Evolutionary conservation across 2,797 vertebrate species (phyloP), one percentile per base, ranked within the genome.

Genomic region (Telmatherina bonti): DNA sequence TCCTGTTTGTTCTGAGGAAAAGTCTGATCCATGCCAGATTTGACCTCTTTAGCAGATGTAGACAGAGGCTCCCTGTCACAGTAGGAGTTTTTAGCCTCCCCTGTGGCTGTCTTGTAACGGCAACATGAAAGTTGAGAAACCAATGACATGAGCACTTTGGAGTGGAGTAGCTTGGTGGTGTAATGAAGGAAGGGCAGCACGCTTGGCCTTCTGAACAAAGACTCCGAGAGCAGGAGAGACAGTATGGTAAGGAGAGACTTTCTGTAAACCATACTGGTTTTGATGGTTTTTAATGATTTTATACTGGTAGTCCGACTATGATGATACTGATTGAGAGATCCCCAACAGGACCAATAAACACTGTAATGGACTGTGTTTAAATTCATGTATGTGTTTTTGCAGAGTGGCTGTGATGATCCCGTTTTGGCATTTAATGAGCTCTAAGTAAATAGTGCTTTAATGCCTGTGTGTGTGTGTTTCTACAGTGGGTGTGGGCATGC

Each of bases 331-430:
- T 86, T 85, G 79, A 85, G 74, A 84, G 73, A 86, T 82, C 84
- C 89, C 90, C 79, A 81, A 87, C 85, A 90, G 92, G 93, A 94
- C 92, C 93, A 94, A 93, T 93, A 90, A 89, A 92, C 91, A 93
- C 90, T 92, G 88, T 92, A 86, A 88, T 41, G 73, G 81, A 85
- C 78, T 72, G 83, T 81, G 83, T 80, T 80, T 68, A 58, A 58
- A 75, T 70, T 74, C 49, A 57, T 62, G 31, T 59, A 82, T 72
- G 81, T 74, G 78, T 86, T 78, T 84, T 80, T 87, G 84, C 82
- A 63, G 85, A 80, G 74, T 36, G 76, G 49, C 69, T 86, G 81
- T 36, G 15, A 80, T 38, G 72, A 80, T 73, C 72, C 70, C 67
- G 63, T 85, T 74, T 22, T 56, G 74, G 75, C 85, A 82, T 88